Base-by-base conservation (phyloP, 2,113 vertebrate species). In the Psophia crepitans region DNA sequence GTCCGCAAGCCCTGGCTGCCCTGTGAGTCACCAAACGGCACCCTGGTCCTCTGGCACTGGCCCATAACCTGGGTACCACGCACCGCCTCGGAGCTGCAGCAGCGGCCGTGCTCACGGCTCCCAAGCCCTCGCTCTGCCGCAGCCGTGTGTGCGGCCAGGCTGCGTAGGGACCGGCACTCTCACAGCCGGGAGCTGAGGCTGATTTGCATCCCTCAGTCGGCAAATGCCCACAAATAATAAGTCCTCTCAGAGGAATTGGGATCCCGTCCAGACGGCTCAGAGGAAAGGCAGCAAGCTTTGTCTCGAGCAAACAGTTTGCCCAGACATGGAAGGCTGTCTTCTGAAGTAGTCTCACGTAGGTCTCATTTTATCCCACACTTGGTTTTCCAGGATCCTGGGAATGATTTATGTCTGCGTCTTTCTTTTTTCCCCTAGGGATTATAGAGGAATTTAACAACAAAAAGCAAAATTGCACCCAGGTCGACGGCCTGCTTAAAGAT, bases 181-280 rank as follows among this genome's bases (percentile, higher is more conserved):
- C 60, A 2, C 77, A 71, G 84, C 87, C 1, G 0, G 89, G 53
- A 75, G 44, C 96, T 37, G 87, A 39, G 74, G 44, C 81, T 41
- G 78, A 84, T 96, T 89, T 96, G 87, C 93, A 93, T 95, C 96
- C 56, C 83, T 63, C 86, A 1, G 24, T 58, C 18, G 2, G 83
- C 51, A 92, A 91, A 80, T 43, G 88, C 78, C 43, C 82, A 86
- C 92, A 86, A 93, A 96, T 94, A 96, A 91, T 78, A 61, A 95
- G 88, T 77, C 60, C 70, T 95, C 87, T 97, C 54, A 88, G 92
- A 70, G 76, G 51, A 86, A 51, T 1, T 73, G 88, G 96, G 93
- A 95, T 75, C 32, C 14, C 37, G 86, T 93, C 91, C 92, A 86
- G 68, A 19, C 1, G 0, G 69, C 82, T 94, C 85, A 76, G 78